Conservation (phyloP, 2,888 invertebrate genomes). For the Protodeltote pygarga region DNA sequence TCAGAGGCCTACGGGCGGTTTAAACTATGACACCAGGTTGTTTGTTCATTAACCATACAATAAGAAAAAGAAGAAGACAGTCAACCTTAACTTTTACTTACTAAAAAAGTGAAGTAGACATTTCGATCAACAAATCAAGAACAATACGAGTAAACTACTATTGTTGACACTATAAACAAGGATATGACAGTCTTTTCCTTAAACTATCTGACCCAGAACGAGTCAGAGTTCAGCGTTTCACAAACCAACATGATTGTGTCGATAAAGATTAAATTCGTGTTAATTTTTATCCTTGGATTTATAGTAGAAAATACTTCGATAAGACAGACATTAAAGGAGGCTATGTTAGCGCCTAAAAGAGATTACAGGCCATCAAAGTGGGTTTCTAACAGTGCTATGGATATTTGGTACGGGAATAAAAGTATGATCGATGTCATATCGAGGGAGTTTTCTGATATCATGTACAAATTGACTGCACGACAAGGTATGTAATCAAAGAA, state of each 20-base stretch:
- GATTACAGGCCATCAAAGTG: conserved; percentile 69
- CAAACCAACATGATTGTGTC: conserved; percentile 6
- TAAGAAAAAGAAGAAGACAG: too few relatives aligned
- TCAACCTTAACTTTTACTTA: too few relatives aligned
- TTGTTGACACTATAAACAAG: conserved; percentile 1
- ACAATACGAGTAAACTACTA: conserved; percentile 20
- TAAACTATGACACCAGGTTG: too few relatives aligned
- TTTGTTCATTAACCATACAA: too few relatives aligned
- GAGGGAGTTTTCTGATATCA: conserved; percentile 62
- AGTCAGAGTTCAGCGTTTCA: conserved; percentile 1
- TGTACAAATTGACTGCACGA: conserved; percentile 61
- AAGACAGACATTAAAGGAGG: conserved; percentile 38
- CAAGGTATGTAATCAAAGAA: conserved; percentile 64
- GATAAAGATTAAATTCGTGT: not conserved
- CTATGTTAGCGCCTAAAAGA: conserved; percentile 26
- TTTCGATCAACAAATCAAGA: conserved; percentile 8
- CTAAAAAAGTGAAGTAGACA: too few relatives aligned
- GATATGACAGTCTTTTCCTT: not conserved
- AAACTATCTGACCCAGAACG: not conserved
- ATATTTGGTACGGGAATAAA: conserved; percentile 74
- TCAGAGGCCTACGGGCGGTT: too few relatives aligned
- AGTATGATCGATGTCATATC: conserved; percentile 66
- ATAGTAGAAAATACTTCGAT: conserved; percentile 47
- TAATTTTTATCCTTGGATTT: conserved; percentile 10
- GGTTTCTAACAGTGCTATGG: conserved; percentile 70